Conservation (phyloP, 2,113 vertebrate genomes). For the Saguinus imperator region DNA sequence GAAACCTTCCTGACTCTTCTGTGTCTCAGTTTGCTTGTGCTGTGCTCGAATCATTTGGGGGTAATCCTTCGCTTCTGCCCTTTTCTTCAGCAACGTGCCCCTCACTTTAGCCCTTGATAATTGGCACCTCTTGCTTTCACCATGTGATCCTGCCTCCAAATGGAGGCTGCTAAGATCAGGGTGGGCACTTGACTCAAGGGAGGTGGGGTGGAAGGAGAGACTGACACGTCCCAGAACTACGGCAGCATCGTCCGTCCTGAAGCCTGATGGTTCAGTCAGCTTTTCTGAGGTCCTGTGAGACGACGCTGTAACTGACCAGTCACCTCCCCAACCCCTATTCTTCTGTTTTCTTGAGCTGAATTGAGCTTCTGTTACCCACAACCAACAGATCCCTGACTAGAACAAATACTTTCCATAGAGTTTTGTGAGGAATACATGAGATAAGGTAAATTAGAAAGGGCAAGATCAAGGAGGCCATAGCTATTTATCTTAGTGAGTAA, state of each 20-base stretch:
- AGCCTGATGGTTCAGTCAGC: background rate
- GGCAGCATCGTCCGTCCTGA: background rate
- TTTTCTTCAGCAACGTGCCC: background rate
- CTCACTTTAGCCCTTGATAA: background rate
- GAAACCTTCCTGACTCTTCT: background rate
- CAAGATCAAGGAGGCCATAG: constrained; percentile 53
- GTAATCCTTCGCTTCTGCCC: background rate
- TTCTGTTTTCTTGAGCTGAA: constrained; percentile 32
- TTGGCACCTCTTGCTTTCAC: background rate
- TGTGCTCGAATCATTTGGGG: background rate
- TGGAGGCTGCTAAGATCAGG: background rate
- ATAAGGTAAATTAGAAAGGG: constrained; percentile 74
- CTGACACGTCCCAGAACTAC: background rate
- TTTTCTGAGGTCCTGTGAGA: background rate
- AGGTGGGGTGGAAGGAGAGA: background rate
- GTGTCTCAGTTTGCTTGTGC: background rate
- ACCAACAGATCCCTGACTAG: constrained; percentile 40
- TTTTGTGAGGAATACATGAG: constrained; percentile 38
- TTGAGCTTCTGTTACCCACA: constrained; percentile 1
- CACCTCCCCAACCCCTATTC: background rate
- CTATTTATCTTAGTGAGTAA: constrained; percentile 62
- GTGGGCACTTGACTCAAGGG: background rate
- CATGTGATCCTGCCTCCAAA: background rate
- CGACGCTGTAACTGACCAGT: background rate
- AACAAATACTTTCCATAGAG: constrained; percentile 34